Base-by-base conservation (phyloP, 2,113 vertebrate genomes). In the Cynocephalus volans region DNA sequence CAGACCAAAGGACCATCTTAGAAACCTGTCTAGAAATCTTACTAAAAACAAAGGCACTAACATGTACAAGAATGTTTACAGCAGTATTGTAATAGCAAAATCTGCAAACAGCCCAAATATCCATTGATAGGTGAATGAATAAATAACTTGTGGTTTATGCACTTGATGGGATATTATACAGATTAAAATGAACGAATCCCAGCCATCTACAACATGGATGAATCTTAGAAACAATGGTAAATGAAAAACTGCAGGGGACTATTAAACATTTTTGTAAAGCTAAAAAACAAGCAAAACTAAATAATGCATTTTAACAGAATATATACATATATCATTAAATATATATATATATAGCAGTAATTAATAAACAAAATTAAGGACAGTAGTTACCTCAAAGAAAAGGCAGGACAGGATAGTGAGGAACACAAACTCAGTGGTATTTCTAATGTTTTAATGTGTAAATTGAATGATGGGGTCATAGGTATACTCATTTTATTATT, bases 21-120 rank as follows among this genome's bases (percentile, higher is more conserved):
- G 81, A 93, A 96, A 77, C 5, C 64, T 80, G 87, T 79, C 79
- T 56, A 81, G 90, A 94, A 97, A 91, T 88, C 77, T 92, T 95
- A 79, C 52, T 76, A 56, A 82, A 96, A 94, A 91, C 79, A 97
- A 96, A 97, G 95, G 88, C 95, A 95, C 96, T 97, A 56, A 96
- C 77, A 72, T 90, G 8, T 92, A 90, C 67, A 96, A 90, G 70
- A 90, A 88, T 94, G 50, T 95, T 94, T 67, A 85, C 75, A 96
- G 93, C 88, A 97, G 93, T 88, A 95, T 56, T 84, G 17, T 77
- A 96, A 95, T 10, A 54, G 86, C 93, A 86, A 73, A 77, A 62
- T 79, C 13, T 92, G 45, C 8, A 60, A 89, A 88, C 72, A 92
- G 65, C 67, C 56, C 84, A 70, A 70, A 90, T 80, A 75, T 72